These are phyloP conservation scores for Cantharis flavilabris DNA, from an alignment of 2,888 invertebrate species.

Conservation along the genomic window DNA sequence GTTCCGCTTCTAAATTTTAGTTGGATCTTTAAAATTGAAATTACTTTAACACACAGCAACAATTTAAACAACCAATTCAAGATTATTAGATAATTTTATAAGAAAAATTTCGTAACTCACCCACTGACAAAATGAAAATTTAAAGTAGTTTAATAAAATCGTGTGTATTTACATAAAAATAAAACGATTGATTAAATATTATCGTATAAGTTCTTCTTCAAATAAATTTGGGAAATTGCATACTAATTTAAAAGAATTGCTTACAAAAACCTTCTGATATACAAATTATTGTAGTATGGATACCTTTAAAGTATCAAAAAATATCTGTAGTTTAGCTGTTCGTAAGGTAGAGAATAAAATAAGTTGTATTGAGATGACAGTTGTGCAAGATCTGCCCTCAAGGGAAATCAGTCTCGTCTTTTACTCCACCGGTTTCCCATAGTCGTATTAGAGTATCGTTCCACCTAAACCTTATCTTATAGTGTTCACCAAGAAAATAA, in stretches of 20 bases:
- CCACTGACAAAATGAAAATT: too few relatives aligned
- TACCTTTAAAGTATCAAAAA: background rate
- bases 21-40: too few relatives aligned
- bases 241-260: background rate
- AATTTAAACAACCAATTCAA: too few relatives aligned
- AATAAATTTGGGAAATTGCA: background rate
- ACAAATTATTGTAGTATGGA: background rate
- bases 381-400: slow-evolving; percentile 24
- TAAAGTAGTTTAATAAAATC: too few relatives aligned
- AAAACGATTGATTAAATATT: too few relatives aligned
- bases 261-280: background rate
- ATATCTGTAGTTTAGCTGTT: slow-evolving; percentile 14
- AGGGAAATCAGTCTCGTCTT: slow-evolving; percentile 29
- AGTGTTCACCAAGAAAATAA: slow-evolving; percentile 3
- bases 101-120: too few relatives aligned
- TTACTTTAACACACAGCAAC: too few relatives aligned
- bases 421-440: slow-evolving; percentile 30
- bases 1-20: too few relatives aligned
- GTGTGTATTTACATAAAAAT: too few relatives aligned
- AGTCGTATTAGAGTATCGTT: slow-evolving; percentile 26
- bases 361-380: slow-evolving; percentile 30
- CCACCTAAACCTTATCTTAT: slow-evolving; percentile 15
- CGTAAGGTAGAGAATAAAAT: slow-evolving; percentile 23
- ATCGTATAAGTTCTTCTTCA: background rate
- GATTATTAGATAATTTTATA: too few relatives aligned